Evolutionary conservation across 2,888 invertebrate genomes (phyloP).

Genomic region (Dasysyrphus tricinctus): DNA sequence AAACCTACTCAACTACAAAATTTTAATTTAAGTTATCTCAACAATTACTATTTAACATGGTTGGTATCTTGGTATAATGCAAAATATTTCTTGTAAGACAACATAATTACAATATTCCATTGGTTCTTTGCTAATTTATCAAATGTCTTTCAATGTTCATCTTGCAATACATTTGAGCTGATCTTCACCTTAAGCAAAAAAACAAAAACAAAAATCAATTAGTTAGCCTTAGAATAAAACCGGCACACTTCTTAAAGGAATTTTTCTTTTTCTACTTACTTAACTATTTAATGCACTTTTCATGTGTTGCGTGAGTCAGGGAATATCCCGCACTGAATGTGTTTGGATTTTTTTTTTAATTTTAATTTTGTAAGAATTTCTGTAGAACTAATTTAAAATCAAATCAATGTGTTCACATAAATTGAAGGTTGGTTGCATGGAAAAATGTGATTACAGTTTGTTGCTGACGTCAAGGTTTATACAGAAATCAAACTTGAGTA

Average conservation of each 20-base stretch:
- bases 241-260: slow-evolving; percentile 18
- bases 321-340: not conserved
- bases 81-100: slow-evolving; percentile 21
- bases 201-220: not conserved
- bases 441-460: not conserved
- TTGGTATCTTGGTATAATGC: not conserved
- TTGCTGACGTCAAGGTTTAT: not conserved
- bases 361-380: not conserved
- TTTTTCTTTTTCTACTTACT: not conserved
- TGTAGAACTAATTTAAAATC: not conserved
- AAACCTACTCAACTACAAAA: not conserved
- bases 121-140: slow-evolving; percentile 16
- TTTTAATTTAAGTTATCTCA: not conserved
- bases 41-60: not conserved
- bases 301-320: slow-evolving; percentile 20
- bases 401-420: not conserved
- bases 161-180: not conserved
- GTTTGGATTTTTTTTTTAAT: not conserved
- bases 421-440: not conserved
- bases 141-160: not conserved
- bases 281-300: not conserved
- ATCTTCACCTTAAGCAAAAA: slow-evolving; percentile 2
- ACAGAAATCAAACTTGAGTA: not conserved
- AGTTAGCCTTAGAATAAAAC: slow-evolving; percentile 25
- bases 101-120: slow-evolving; percentile 46